phyloP scores from a whole-genome alignment of 2,888 invertebrate species.

The Rhaphigaster nebulosa region DNA sequence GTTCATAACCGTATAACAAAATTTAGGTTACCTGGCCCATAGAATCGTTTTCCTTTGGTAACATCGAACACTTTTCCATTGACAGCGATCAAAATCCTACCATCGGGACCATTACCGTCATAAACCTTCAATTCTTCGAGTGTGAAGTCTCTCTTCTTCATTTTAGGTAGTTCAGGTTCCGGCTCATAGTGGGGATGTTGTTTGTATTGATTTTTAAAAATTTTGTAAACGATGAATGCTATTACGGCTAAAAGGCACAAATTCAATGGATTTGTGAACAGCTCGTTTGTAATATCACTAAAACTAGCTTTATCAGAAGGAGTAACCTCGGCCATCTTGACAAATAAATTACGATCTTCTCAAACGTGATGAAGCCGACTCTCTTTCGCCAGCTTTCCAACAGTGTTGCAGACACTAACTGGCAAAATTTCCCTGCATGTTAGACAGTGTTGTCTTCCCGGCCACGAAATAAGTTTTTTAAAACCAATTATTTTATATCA shows the following conservation, averaged over 20 bases:
- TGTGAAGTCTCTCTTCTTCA: slow-evolving; percentile 89
- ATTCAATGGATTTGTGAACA: slow-evolving; percentile 81
- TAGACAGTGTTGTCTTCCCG: neutral
- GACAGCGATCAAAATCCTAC: slow-evolving; percentile 90
- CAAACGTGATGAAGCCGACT: slow-evolving; percentile 32
- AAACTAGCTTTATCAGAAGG: slow-evolving; percentile 33
- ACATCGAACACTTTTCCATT: slow-evolving; percentile 97
- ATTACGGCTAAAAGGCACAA: slow-evolving; percentile 78
- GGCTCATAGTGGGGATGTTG: slow-evolving; percentile 67
- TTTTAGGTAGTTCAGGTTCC: slow-evolving; percentile 80
- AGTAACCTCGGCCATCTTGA: slow-evolving; percentile 61
- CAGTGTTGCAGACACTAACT: slow-evolving; percentile 26
- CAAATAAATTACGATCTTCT: slow-evolving; percentile 52
- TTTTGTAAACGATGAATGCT: slow-evolving; percentile 81
- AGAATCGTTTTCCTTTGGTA: slow-evolving; percentile 89
- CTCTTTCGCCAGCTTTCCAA: slow-evolving; percentile 28
- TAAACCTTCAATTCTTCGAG: slow-evolving; percentile 87
- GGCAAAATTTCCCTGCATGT: slow-evolving; percentile 27
- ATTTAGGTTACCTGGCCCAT: slow-evolving; percentile 87
- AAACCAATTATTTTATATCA: slow-evolving; percentile 4
- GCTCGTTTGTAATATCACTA: slow-evolving; percentile 72
- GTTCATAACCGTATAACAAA: neutral
- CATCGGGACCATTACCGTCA: slow-evolving; percentile 89
- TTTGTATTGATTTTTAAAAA: slow-evolving; percentile 73
- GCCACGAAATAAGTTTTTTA: neutral